Evolutionary conservation across 1,140 invertebrate genomes (phyloP).

Genomic region (Calephelis nemesis): DNA sequence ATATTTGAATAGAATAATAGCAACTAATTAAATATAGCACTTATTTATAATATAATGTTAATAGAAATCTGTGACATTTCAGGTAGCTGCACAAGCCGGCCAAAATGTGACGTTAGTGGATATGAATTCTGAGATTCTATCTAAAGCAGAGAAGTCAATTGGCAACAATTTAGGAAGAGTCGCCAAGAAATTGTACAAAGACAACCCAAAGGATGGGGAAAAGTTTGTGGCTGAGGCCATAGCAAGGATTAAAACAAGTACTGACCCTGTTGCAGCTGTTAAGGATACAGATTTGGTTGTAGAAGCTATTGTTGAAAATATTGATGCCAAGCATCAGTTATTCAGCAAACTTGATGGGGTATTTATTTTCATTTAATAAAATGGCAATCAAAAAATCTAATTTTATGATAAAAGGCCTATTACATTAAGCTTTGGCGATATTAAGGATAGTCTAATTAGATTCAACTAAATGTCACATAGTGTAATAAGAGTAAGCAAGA

Average conservation of each 20-base stretch:
- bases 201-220: slow-evolving; percentile 82
- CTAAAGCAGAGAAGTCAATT: slow-evolving; percentile 86
- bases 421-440: too few species aligned
- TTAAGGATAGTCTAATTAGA: too few species aligned
- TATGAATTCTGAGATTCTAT: slow-evolving; percentile 83
- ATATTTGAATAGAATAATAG: too few species aligned
- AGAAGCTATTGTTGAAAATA: slow-evolving; percentile 93
- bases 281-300: slow-evolving; percentile 88
- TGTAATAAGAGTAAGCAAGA: too few species aligned
- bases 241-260: slow-evolving; percentile 81
- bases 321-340: slow-evolving; percentile 88
- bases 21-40: too few species aligned
- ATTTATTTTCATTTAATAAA: slow-evolving; percentile 20
- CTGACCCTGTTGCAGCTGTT: slow-evolving; percentile 81
- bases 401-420: neutral
- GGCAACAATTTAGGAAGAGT: slow-evolving; percentile 85
- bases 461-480: rapidly evolving
- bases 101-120: slow-evolving; percentile 90
- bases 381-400: slow-evolving; percentile 1
- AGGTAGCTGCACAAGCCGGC: slow-evolving; percentile 89
- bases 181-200: slow-evolving; percentile 89
- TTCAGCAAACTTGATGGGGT: slow-evolving; percentile 83
- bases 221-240: slow-evolving; percentile 84
- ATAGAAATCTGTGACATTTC: slow-evolving; percentile 16
- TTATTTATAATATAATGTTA: too few species aligned